Percentiles rank a stretch among this genome's conserved stretches.
These are phyloP conservation scores for Ashinkailepas kermadecensis DNA, from an alignment of 2,888 invertebrate genomes.

Conservation along the genomic window DNA sequence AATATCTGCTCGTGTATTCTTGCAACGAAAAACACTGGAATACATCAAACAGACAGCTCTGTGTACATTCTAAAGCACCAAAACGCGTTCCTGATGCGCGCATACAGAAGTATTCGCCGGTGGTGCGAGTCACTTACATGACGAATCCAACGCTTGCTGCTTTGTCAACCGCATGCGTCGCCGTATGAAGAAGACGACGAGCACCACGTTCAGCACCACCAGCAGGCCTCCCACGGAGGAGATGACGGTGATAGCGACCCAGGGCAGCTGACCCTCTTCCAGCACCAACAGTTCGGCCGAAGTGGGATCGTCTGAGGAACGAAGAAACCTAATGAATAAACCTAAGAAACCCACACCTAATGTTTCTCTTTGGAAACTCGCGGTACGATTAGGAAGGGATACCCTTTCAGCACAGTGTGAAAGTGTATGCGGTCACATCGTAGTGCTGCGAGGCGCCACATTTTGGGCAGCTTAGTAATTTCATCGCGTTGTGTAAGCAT, in stretches of 20 bases:
- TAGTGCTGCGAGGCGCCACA: too few relatives aligned
- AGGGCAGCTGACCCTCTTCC: conserved; percentile 71
- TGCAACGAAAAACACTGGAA: too few relatives aligned
- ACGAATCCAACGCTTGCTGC: background rate
- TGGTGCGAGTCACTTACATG: background rate
- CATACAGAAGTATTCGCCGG: too few relatives aligned
- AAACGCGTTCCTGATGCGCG: too few relatives aligned
- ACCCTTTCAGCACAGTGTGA: too few relatives aligned
- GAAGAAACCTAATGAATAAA: too few relatives aligned
- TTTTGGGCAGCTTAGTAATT: background rate
- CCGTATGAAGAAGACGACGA: conserved; percentile 46
- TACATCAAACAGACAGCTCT: too few relatives aligned
- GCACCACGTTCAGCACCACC: conserved; percentile 45
- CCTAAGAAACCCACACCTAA: too few relatives aligned
- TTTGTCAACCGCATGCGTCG: background rate
- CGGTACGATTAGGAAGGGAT: too few relatives aligned
- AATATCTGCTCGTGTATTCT: too few relatives aligned
- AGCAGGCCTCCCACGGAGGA: conserved; percentile 56
- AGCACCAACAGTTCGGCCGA: conserved; percentile 39
- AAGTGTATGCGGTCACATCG: too few relatives aligned
- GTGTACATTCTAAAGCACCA: conserved; percentile 22
- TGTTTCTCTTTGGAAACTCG: too few relatives aligned
- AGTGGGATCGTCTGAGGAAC: background rate
- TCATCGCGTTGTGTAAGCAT: background rate
- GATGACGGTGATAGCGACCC: conserved; percentile 83